Base-by-base conservation (phyloP, 2,797 vertebrate genomes). In the Antennarius maculatus region DNA sequence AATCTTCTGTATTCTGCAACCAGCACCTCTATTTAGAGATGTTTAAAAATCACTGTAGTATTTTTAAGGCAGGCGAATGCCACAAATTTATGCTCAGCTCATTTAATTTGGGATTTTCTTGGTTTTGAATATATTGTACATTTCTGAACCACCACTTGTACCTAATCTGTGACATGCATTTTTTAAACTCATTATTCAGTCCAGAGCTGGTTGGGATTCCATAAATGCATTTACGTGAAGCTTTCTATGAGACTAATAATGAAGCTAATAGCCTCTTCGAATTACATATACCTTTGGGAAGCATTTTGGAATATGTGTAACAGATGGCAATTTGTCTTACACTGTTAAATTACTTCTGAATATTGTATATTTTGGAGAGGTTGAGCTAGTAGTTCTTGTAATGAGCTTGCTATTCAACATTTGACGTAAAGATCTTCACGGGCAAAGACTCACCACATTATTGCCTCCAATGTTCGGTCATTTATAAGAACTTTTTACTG, bases 21-120 rank as follows among this genome's bases (percentile, higher is more conserved):
- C 31, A 34, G 2, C 31, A 23, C 23, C 23, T 23, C 23, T 23
- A 34, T 75, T 85, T 71, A 45, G 49, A 71, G 34, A 29, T 49
- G 12, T 62, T 46, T 42, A 5, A 3, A 29, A 48, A 60, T 28
- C 16, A 45, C 50, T 51, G 28, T 53, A 53, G 41, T 65, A 42
- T 80, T 71, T 27, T 10, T 34, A 66, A 60, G 23, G 23, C 23
- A 23, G 23, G 23, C 48, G 55, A 54, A 61, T 74, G 64, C 48
- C 27, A 11, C 42, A 66, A 27, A 39, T 65, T 65, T 65, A 56
- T 72, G 23, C 54, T 63, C 51, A 18, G 53, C 61, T 53, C 39
- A 56, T 45, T 46, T 48, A 12, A 2, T 55, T 54, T 66, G 39
- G 14, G 57, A 52, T 60, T 77, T 72, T 45, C 15, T 7, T 31